A percentile compares a stretch with the other conserved stretches of the same genome.
phyloP scores from a whole-genome alignment of 2,113 vertebrate species.

The Platycercus adscitus region DNA sequence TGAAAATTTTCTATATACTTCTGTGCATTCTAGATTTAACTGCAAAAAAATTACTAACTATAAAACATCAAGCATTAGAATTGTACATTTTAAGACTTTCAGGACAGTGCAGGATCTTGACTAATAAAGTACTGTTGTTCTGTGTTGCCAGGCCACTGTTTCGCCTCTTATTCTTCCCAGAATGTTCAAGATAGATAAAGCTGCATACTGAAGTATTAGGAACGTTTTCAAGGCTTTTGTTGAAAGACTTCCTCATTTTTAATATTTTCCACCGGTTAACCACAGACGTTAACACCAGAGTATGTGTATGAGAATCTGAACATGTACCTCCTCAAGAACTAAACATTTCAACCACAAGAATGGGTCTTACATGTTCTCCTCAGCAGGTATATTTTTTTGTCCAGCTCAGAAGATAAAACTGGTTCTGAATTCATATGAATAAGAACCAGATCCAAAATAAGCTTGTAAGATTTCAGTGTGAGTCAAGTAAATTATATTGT shows the following conservation, averaged over 20 bases:
- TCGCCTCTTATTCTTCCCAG: not conserved
- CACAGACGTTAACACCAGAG: not conserved
- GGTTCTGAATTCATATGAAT: not conserved
- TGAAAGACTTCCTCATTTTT: not conserved
- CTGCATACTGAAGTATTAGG: not conserved
- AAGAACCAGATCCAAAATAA: not conserved
- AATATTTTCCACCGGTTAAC: constrained; percentile 43
- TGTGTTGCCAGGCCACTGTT: not conserved
- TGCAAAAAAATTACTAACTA: not conserved
- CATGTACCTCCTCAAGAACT: not conserved
- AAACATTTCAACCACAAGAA: not conserved
- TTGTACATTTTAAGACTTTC: not conserved
- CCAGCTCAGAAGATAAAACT: not conserved
- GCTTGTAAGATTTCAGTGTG: not conserved
- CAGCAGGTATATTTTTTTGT: not conserved
- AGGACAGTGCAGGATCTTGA: not conserved
- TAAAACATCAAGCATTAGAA: not conserved
- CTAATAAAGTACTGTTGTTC: not conserved
- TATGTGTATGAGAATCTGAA: not conserved
- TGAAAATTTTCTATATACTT: not conserved
- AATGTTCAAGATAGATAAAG: not conserved
- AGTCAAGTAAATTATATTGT: not conserved
- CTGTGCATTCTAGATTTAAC: not conserved
- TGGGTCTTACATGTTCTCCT: not conserved
- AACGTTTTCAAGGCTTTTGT: not conserved